Conservation (phyloP, 2,888 invertebrate genomes). For the Sthenelais limicola region DNA sequence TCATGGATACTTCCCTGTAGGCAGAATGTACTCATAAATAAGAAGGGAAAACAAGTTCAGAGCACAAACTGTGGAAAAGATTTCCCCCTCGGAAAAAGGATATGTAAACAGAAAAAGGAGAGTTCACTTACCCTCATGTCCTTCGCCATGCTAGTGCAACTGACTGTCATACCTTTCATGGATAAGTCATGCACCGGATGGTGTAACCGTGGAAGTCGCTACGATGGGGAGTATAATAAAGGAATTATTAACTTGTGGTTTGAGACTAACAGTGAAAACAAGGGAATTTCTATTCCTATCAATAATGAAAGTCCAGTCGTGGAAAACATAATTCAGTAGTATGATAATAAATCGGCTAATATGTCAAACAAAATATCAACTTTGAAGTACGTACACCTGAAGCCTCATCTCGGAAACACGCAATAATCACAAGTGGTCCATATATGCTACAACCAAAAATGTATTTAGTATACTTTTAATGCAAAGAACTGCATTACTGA, state of each 20-base stretch:
- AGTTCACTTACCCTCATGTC: constrained; percentile 58
- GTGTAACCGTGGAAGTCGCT: constrained; percentile 82
- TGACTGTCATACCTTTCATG: constrained; percentile 76
- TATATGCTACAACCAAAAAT: too few relatives aligned
- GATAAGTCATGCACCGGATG: constrained; percentile 87
- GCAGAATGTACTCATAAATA: neutral
- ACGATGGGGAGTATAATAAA: too few relatives aligned
- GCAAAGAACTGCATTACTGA: too few relatives aligned
- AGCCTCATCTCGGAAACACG: too few relatives aligned
- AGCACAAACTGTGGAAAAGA: neutral
- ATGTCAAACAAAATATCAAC: too few relatives aligned
- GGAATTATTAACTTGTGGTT: too few relatives aligned
- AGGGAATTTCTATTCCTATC: neutral
- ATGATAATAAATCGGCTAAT: neutral
- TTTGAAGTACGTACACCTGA: too few relatives aligned
- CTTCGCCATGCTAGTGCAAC: constrained; percentile 66
- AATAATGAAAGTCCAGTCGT: neutral
- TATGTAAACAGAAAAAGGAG: too few relatives aligned
- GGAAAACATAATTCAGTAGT: neutral
- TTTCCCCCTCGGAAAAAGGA: too few relatives aligned
- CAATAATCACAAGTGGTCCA: too few relatives aligned
- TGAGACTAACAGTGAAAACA: neutral
- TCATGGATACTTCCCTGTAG: constrained; percentile 40
- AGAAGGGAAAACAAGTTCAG: neutral
- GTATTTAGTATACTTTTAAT: too few relatives aligned